phyloP scores from a whole-genome alignment of 2,113 vertebrate species.

The Sylvietta virens region DNA sequence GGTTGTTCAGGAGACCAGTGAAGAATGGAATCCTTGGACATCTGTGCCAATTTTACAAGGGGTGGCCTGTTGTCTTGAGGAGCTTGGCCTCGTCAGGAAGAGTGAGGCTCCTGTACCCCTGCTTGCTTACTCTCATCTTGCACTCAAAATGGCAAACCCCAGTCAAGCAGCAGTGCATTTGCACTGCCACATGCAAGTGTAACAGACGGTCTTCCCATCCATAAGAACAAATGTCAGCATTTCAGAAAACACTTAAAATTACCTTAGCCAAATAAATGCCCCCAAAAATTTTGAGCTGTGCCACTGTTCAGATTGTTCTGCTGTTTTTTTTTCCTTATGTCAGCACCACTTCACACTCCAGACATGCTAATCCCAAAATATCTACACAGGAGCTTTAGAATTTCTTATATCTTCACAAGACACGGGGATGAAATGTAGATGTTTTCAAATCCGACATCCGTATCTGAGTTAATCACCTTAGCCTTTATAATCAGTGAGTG shows the following conservation, averaged over 20 bases:
- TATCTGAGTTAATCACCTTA: slow-evolving; percentile 49
- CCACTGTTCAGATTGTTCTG: neutral
- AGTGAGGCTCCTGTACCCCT: neutral
- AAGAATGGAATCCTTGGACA: neutral
- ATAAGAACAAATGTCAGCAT: neutral
- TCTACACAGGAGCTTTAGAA: slow-evolving; percentile 50
- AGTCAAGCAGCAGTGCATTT: neutral
- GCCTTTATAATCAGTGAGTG: slow-evolving; percentile 12
- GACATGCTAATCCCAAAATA: slow-evolving; percentile 45
- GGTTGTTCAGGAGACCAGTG: neutral
- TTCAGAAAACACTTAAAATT: neutral
- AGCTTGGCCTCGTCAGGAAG: neutral
- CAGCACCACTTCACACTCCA: neutral
- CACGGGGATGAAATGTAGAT: slow-evolving; percentile 22
- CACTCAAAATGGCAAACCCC: neutral
- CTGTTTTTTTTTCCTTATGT: neutral
- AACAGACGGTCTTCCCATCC: neutral
- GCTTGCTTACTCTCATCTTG: neutral
- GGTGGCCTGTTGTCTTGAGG: neutral
- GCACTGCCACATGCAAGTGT: neutral
- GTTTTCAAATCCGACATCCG: slow-evolving; percentile 15
- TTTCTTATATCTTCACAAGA: slow-evolving; percentile 26
- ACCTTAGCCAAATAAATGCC: neutral
- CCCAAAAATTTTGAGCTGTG: neutral
- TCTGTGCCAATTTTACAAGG: neutral